phyloP scores from a whole-genome alignment of 2,113 vertebrate genomes.

The Haemorhous mexicanus region DNA sequence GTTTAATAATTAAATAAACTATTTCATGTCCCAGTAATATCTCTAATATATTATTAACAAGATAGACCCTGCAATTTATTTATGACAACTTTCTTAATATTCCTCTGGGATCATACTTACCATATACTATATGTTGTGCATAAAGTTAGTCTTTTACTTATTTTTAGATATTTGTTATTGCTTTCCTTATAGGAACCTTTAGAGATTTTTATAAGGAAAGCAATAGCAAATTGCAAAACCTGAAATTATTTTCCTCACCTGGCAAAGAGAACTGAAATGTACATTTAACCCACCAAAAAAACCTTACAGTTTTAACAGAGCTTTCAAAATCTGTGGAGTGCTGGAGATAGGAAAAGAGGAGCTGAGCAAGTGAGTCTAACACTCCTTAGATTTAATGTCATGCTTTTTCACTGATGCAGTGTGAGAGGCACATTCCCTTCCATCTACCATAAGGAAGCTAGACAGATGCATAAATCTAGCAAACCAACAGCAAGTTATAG shows the following conservation, averaged over 20 bases:
- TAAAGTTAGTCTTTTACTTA: not conserved
- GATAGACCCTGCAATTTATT: conserved; percentile 17
- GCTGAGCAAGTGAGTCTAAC: not conserved
- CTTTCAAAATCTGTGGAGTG: not conserved
- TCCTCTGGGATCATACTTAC: not conserved
- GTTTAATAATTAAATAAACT: not conserved
- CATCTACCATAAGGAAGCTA: not conserved
- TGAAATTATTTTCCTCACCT: not conserved
- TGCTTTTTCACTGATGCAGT: not conserved
- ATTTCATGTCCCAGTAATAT: not conserved
- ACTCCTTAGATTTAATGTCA: not conserved
- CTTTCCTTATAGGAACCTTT: not conserved
- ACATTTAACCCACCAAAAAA: not conserved
- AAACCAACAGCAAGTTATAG: not conserved
- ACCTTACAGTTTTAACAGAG: not conserved
- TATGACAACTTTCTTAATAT: conserved; percentile 6
- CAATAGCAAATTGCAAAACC: not conserved
- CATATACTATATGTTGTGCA: not conserved
- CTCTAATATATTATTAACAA: not conserved
- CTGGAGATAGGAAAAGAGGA: not conserved
- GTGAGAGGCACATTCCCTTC: not conserved
- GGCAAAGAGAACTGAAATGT: not conserved
- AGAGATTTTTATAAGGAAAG: no score
- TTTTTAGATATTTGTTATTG: not conserved
- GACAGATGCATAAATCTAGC: not conserved